Percentiles rank a stretch among this genome's conserved stretches.
Evolutionary conservation across 2,797 vertebrate species (phyloP).

Genomic region (Gobionotothen gibberifrons): DNA sequence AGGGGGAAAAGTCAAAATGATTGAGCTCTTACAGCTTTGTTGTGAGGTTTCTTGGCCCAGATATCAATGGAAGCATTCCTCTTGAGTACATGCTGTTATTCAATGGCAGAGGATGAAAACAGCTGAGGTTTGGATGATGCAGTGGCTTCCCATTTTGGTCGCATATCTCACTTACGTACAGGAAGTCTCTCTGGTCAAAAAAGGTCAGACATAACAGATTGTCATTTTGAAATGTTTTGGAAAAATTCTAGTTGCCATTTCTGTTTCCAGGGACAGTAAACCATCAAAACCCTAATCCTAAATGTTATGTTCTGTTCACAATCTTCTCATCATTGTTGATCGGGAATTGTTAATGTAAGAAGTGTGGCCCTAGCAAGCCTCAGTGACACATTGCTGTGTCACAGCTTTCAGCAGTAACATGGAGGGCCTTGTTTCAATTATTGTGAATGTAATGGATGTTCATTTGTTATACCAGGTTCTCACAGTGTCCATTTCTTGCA

Average conservation of each 20-base stretch:
- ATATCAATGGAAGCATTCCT: slow-evolving; percentile 59
- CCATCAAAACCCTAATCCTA: slow-evolving; percentile 29
- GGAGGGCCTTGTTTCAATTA: slow-evolving; percentile 41
- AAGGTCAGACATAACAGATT: slow-evolving; percentile 7
- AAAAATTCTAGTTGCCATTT: slow-evolving; percentile 38
- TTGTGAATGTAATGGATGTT: slow-evolving; percentile 26
- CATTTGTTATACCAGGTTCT: slow-evolving; percentile 29
- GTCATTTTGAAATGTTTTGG: slow-evolving; percentile 45
- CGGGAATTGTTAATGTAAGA: slow-evolving; percentile 54
- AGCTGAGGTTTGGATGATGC: slow-evolving; percentile 65
- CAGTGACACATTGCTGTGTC: slow-evolving; percentile 28
- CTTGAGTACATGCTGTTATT: slow-evolving; percentile 58
- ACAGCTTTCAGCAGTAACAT: slow-evolving; percentile 45
- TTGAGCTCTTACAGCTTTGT: slow-evolving; percentile 65
- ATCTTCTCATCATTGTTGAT: slow-evolving; percentile 34
- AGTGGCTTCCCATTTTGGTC: slow-evolving; percentile 53
- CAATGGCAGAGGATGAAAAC: slow-evolving; percentile 65
- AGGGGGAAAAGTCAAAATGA: slow-evolving; percentile 58
- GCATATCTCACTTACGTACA: slow-evolving; percentile 47
- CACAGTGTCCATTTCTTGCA: slow-evolving; percentile 34
- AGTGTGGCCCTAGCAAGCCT: slow-evolving; percentile 45
- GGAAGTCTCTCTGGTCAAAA: slow-evolving; percentile 16
- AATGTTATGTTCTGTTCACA: slow-evolving; percentile 19
- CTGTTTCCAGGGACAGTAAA: slow-evolving; percentile 33
- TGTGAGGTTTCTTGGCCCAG: slow-evolving; percentile 65